Evolutionary conservation across 1,140 invertebrate species (phyloP), one percentile per base, ranked within the genome.

Genomic region (Philotrypesis tridentata): DNA sequence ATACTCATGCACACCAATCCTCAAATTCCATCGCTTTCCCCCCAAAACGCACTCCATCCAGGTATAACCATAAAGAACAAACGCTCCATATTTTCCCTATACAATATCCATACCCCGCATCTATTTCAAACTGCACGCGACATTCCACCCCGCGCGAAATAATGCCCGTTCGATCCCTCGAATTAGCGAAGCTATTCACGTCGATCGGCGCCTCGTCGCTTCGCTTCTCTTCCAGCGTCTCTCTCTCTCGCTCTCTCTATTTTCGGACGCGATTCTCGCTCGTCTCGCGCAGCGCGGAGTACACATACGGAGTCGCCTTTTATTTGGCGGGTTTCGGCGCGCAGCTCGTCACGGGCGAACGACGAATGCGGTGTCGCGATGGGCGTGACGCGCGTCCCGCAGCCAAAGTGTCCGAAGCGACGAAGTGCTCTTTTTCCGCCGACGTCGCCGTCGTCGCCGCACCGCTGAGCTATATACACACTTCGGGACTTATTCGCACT

Each of bases 301-400:
- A 37, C 33, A 37, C 4, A 37, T 37, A 37, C 5, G 27, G 71
- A 3, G 2, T 21, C 77, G 75, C 80, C 84, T 86, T 88, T 83
- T 85, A 85, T 85, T 82, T 80, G 14, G 85, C 88, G 55, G 25
- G 17, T n/a, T n/a, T n/a, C n/a, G n/a, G 2, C 17, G 0, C 78
- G 63, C 68, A 29, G 23, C 55, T 86, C 87, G 87, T 90, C 89
- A 87, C 84, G 88, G 88, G 87, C 87, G 89, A 88, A 86, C 87
- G 88, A 86, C 87, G 88, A 90, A 87, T 86, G 86, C 84, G 88
- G 87, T n/a, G n/a, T 87, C 86, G 89, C 86, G 85, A 88, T 91
- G 89, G 89, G 90, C 90, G 90, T 91, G 89, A 87, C 67, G 23
- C 37, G 12, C 21, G n/a, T n/a, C 72, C 37, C 37, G 12, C 21